Conservation (phyloP, 1,140 invertebrate species). For the Druon quercuslanigerum region DNA sequence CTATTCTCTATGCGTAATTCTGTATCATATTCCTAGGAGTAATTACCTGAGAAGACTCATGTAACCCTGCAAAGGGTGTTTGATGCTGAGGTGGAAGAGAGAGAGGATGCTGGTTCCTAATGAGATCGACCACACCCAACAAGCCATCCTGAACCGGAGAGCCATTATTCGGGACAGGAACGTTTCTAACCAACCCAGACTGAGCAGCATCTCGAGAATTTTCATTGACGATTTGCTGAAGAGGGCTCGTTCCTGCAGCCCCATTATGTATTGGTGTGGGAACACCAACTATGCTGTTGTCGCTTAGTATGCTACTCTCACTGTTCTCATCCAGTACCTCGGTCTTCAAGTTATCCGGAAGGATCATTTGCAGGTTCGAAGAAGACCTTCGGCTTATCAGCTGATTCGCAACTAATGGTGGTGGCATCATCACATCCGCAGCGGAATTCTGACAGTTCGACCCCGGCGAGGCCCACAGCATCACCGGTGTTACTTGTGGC, state of each 20-base stretch:
- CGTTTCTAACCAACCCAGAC: conserved; percentile 57
- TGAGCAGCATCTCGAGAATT: conserved; percentile 63
- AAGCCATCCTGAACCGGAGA: conserved; percentile 67
- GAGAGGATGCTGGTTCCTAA: conserved; percentile 67
- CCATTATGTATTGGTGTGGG: conserved; percentile 52
- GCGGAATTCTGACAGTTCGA: conserved; percentile 50
- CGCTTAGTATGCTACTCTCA: conserved; percentile 77
- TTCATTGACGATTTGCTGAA: conserved; percentile 68
- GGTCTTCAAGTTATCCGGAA: conserved; percentile 79
- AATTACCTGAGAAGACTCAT: conserved; percentile 62
- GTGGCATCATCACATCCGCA: conserved; percentile 73
- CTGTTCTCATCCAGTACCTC: conserved; percentile 84
- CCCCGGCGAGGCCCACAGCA: conserved; percentile 67
- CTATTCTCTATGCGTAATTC: too few species aligned
- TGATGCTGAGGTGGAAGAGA: conserved; percentile 58
- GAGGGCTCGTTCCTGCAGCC: conserved; percentile 55
- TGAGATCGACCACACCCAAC: conserved; percentile 69
- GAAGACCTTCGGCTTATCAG: conserved; percentile 65
- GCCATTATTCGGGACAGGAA: conserved; percentile 48
- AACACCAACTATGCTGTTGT: conserved; percentile 72
- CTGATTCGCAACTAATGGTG: conserved; percentile 64
- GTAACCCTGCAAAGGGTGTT: conserved; percentile 62
- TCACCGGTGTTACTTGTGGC: conserved; percentile 61
- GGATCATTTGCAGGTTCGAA: conserved; percentile 70
- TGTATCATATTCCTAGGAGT: too few species aligned